Conservation (phyloP, 2,888 invertebrate species). For the Didymodactylos carnosus region DNA sequence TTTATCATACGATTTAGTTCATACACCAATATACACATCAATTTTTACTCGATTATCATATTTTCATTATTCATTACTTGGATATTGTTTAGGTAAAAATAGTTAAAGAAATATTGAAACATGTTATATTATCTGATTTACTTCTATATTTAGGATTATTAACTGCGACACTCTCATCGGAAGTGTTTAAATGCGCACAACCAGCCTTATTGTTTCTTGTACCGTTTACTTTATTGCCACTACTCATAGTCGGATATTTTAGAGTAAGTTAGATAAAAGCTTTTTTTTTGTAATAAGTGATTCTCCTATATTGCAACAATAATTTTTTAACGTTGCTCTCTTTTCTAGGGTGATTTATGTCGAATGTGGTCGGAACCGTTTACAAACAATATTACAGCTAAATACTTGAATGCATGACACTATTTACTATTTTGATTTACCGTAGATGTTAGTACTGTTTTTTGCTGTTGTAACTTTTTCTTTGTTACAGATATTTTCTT, state of each 20-base stretch:
- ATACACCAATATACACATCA: neutral
- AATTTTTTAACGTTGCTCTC: neutral
- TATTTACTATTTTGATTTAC: too few relatives aligned
- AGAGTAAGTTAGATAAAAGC: slow-evolving; percentile 56
- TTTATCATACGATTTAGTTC: neutral
- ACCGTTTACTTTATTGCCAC: slow-evolving; percentile 82
- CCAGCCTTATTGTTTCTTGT: slow-evolving; percentile 88
- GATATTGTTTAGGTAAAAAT: slow-evolving; percentile 64
- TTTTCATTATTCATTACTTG: slow-evolving; percentile 92
- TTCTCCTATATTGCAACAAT: neutral
- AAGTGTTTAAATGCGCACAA: slow-evolving; percentile 92
- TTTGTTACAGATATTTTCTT: too few relatives aligned
- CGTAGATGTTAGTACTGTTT: too few relatives aligned
- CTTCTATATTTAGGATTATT: slow-evolving; percentile 42
- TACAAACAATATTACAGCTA: too few relatives aligned
- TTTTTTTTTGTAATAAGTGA: slow-evolving; percentile 1
- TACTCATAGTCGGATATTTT: slow-evolving; percentile 88
- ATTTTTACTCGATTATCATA: slow-evolving; percentile 46
- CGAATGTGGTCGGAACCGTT: slow-evolving; percentile 74
- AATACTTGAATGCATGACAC: too few relatives aligned
- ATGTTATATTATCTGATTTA: neutral
- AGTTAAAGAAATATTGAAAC: neutral
- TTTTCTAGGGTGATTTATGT: slow-evolving; percentile 66
- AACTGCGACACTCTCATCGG: slow-evolving; percentile 87
- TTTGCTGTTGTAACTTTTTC: too few relatives aligned